Evolutionary conservation across 2,888 invertebrate genomes (phyloP).

Genomic region (Aphodius sticticus): DNA sequence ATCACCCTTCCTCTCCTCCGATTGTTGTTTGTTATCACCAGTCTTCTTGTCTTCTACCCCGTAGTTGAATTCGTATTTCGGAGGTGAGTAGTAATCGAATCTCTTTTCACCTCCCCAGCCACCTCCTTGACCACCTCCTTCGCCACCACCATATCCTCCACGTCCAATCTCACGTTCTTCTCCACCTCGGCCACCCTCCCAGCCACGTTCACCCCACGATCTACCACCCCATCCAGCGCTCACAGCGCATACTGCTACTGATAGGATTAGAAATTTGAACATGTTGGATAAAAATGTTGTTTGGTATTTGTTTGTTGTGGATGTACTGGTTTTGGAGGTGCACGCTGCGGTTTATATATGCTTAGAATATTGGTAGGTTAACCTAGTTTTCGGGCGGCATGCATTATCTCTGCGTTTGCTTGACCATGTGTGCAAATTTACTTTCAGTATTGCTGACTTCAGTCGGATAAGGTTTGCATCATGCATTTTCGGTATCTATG

Average conservation of each 20-base stretch:
- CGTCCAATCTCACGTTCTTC: conserved; percentile 4
- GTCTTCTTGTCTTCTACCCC: conserved; percentile 51
- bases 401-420: background rate
- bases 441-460: background rate
- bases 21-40: conserved; percentile 50
- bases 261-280: conserved; percentile 26
- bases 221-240: conserved; percentile 17
- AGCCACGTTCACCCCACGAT: conserved; percentile 17
- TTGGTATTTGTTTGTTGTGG: background rate
- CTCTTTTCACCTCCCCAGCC: background rate
- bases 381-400: background rate
- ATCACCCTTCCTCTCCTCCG: conserved; percentile 49
- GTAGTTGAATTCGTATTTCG: conserved; percentile 49
- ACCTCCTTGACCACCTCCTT: conserved; percentile 11
- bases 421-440: background rate
- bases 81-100: conserved; percentile 39
- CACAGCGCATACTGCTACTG: conserved; percentile 6
- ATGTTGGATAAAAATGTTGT: conserved; percentile 13
- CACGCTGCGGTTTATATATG: background rate
- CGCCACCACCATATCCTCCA: conserved; percentile 5
- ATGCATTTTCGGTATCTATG: background rate
- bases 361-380: background rate
- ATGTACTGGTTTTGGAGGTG: background rate
- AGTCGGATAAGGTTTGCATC: background rate
- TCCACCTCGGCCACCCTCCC: background rate